These are phyloP conservation scores for Galbula dea DNA, from an alignment of 2,113 vertebrate species.

Conservation along the genomic window DNA sequence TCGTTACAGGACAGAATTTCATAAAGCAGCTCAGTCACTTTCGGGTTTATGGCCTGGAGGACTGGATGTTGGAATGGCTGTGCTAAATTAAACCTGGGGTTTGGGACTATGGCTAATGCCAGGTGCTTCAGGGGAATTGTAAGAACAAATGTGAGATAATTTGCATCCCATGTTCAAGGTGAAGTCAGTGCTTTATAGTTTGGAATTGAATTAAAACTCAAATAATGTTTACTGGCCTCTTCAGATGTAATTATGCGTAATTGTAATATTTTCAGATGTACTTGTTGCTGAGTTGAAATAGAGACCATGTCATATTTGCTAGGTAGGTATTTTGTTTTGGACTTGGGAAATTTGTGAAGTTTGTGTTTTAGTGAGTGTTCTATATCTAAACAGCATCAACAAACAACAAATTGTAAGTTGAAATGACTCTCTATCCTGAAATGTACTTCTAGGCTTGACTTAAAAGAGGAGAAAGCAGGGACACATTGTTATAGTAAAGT, in stretches of 20 bases:
- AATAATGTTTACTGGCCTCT: background rate
- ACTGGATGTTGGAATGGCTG: background rate
- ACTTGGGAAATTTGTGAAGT: background rate
- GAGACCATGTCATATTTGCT: background rate
- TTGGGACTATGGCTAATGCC: conserved; percentile 4
- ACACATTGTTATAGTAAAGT: background rate
- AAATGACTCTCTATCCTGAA: background rate
- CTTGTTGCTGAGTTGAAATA: background rate
- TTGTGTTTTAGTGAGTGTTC: background rate
- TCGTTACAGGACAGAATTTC: background rate
- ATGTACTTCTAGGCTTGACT: background rate
- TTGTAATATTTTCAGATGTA: background rate
- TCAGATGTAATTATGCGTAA: background rate
- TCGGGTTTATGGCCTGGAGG: background rate
- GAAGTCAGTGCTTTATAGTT: background rate
- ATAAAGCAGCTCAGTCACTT: background rate
- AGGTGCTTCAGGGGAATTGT: conserved; percentile 5
- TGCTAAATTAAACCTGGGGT: conserved; percentile 17
- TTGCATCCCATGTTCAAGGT: background rate
- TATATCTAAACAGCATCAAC: background rate
- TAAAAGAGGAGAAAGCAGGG: background rate
- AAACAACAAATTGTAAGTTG: background rate
- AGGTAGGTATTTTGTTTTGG: background rate
- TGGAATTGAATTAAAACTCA: background rate
- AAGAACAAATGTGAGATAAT: conserved; percentile 13